A percentile compares a stretch with the other conserved stretches of the same genome.
Conservation (phyloP, 2,888 invertebrate genomes). For the Gisinianus flammeolus region DNA sequence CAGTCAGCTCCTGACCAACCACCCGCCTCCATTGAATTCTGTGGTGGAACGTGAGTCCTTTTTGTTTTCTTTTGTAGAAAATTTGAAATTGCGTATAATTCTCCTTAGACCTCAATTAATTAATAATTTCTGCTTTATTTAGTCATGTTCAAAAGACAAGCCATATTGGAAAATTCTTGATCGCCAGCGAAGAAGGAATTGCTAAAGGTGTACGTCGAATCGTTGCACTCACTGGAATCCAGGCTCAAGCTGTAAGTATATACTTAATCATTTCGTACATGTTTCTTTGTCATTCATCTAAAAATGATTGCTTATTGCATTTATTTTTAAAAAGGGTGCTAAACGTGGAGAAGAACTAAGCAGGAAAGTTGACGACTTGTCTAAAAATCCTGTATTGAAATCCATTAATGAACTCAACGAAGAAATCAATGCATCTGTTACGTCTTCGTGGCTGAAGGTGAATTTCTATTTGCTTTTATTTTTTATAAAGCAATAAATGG, state of each 20-base stretch:
- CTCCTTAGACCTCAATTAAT: too few relatives aligned
- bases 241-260: constrained; percentile 71
- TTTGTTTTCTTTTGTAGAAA: constrained; percentile 5
- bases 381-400: constrained; percentile 22
- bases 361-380: constrained; percentile 19
- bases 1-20: constrained; percentile 80
- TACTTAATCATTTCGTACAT: constrained; percentile 5
- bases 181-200: constrained; percentile 97
- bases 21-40: constrained; percentile 96
- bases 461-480: neutral
- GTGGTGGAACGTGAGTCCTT: constrained; percentile 86
- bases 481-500: neutral
- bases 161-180: constrained; percentile 94
- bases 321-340: constrained; percentile 15
- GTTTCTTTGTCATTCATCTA: neutral
- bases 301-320: neutral
- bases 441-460: constrained; percentile 34
- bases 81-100: too few relatives aligned
- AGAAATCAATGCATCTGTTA: constrained; percentile 28
- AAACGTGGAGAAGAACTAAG: constrained; percentile 29
- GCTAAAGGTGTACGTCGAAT: constrained; percentile 97
- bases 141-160: constrained; percentile 86
- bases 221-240: constrained; percentile 94
- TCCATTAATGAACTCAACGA: constrained; percentile 33
- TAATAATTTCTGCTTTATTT: constrained; percentile 51